phyloP scores from a whole-genome alignment of 2,797 vertebrate species.

The Pipistrellus pipistrellus region DNA sequence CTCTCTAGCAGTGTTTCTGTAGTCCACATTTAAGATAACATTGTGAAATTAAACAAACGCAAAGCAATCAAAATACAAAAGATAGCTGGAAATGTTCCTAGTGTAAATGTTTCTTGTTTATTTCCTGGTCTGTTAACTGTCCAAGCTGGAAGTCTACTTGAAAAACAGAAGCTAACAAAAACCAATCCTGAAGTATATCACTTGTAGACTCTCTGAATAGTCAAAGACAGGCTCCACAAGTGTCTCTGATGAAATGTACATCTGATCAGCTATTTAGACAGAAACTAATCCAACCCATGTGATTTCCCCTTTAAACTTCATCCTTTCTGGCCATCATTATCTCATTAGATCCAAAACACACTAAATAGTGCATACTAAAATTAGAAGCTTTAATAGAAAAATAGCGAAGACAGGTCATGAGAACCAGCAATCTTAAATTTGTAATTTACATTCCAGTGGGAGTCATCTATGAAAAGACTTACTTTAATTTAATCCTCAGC shows the following conservation, averaged over 20 bases:
- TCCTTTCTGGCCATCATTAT: conserved; percentile 42
- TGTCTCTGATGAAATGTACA: not conserved
- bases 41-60: conserved; percentile 5
- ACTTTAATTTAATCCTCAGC: conserved; percentile 77
- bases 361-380: conserved; percentile 71
- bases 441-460: conserved; percentile 79
- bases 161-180: not conserved
- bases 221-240: not conserved
- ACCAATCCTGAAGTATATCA: not conserved
- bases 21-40: not conserved
- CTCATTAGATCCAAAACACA: conserved; percentile 63
- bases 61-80: conserved; percentile 12
- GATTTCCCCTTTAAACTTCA: conserved; percentile 46
- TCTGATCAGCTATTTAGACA: not conserved
- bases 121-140: conserved; percentile 12
- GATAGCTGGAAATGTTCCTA: not conserved
- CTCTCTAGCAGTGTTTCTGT: not conserved
- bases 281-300: not conserved
- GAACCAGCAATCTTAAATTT: conserved; percentile 62
- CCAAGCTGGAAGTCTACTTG: not conserved
- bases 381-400: conserved; percentile 73
- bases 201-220: not conserved
- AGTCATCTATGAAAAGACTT: conserved; percentile 57
- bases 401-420: conserved; percentile 50
- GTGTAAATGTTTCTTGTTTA: not conserved